Evolutionary conservation across 2,888 invertebrate species (phyloP).

Genomic region (Petrolisthes cinctipes): DNA sequence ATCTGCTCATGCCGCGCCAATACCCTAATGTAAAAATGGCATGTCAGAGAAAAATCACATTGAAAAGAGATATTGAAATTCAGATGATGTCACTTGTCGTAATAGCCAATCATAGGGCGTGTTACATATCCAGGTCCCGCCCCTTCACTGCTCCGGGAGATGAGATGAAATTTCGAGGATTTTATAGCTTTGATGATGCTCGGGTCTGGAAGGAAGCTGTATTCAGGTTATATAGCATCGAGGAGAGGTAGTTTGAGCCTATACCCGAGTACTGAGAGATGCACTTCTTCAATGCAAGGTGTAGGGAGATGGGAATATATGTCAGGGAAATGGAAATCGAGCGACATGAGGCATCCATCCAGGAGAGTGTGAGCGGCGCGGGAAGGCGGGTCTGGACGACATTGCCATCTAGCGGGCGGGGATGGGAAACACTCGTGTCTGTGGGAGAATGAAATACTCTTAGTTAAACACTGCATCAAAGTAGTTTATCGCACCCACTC

Average conservation of each 20-base stretch:
- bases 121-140: constrained; percentile 56
- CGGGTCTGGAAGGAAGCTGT: neutral
- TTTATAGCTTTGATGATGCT: constrained; percentile 34
- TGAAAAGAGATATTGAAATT: constrained; percentile 66
- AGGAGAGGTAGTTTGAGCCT: neutral
- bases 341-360: constrained; percentile 24
- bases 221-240: neutral
- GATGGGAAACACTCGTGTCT: neutral
- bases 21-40: constrained; percentile 64
- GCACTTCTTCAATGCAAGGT: neutral
- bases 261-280: neutral
- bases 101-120: constrained; percentile 57
- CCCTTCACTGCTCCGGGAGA: constrained; percentile 50
- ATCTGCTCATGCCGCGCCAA: constrained; percentile 65
- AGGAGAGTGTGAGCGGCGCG: constrained; percentile 35
- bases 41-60: constrained; percentile 64
- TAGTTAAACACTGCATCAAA: constrained; percentile 40
- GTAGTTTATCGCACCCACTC: constrained; percentile 30
- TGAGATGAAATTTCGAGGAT: constrained; percentile 50
- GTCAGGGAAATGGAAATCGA: neutral
- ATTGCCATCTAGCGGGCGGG: constrained; percentile 47
- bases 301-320: neutral
- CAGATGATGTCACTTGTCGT: constrained; percentile 64
- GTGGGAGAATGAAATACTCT: constrained; percentile 37
- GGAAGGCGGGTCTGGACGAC: constrained; percentile 25